Conservation (phyloP, 2,797 vertebrate species). For the Protonibea diacanthus region DNA sequence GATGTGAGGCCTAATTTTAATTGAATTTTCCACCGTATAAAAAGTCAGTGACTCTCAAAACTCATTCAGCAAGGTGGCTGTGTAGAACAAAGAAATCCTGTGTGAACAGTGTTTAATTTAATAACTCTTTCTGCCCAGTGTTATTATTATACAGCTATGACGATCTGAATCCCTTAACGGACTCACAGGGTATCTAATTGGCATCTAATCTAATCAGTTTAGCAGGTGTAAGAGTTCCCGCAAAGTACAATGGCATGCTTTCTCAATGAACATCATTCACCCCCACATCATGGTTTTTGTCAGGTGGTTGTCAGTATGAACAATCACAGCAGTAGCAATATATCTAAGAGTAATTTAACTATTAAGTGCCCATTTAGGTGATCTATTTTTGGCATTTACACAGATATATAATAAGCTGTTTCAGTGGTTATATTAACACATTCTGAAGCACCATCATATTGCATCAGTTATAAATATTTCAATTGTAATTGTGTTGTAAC, state of each 20-base stretch:
- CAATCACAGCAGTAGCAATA: background rate
- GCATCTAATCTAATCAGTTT: constrained; percentile 61
- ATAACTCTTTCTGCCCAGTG: constrained; percentile 46
- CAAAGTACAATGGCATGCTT: constrained; percentile 32
- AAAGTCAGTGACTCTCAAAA: constrained; percentile 17
- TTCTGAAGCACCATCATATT: background rate
- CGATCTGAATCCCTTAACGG: constrained; percentile 47
- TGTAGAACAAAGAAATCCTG: constrained; percentile 17
- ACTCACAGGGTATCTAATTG: constrained; percentile 56
- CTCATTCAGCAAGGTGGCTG: constrained; percentile 11
- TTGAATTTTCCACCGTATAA: constrained; percentile 17
- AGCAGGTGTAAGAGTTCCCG: constrained; percentile 34
- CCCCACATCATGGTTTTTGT: constrained; percentile 23
- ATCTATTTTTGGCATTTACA: background rate
- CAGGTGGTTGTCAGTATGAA: background rate
- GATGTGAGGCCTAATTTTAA: background rate
- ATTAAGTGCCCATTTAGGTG: background rate
- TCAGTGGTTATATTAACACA: background rate
- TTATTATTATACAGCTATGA: constrained; percentile 57
- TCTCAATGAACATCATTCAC: constrained; percentile 28
- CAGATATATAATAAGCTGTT: background rate
- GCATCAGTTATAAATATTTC: background rate
- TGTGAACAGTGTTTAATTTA: constrained; percentile 56
- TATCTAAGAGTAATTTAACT: background rate
- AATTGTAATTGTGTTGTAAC: background rate